A percentile compares a stretch with the other conserved stretches of the same genome.
These are phyloP conservation scores for Petaurus breviceps DNA, from an alignment of 2,113 vertebrate species.

Conservation along the genomic window DNA sequence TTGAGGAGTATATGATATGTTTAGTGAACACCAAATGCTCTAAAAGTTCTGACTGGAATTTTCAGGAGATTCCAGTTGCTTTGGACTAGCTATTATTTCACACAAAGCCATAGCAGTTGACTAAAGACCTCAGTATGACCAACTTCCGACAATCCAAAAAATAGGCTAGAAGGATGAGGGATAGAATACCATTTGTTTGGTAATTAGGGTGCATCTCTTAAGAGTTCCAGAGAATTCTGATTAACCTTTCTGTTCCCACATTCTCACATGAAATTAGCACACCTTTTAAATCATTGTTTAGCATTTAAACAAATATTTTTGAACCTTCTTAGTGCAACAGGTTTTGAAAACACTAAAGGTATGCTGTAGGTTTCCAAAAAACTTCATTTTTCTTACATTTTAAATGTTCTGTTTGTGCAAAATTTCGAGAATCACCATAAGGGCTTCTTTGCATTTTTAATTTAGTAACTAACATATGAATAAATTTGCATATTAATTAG, in stretches of 20 bases:
- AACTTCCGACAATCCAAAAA: conserved; percentile 64
- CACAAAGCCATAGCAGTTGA: neutral
- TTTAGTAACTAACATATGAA: conserved; percentile 99
- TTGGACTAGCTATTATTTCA: conserved; percentile 4
- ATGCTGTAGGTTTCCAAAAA: conserved; percentile 82
- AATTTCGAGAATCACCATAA: conserved; percentile 99
- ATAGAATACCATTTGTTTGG: conserved; percentile 78
- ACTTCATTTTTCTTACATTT: conserved; percentile 89
- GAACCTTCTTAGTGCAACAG: conserved; percentile 84
- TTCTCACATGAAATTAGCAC: conserved; percentile 75
- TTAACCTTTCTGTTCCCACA: conserved; percentile 81
- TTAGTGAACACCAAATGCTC: conserved; percentile 62
- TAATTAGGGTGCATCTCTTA: conserved; percentile 81
- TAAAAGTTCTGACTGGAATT: conserved; percentile 35
- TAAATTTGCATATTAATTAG: conserved; percentile 99
- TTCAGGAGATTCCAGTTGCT: conserved; percentile 24
- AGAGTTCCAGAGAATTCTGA: conserved; percentile 78
- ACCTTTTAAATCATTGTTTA: conserved; percentile 78
- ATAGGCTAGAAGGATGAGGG: conserved; percentile 66
- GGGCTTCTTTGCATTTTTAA: conserved; percentile 99
- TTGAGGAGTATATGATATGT: conserved; percentile 49
- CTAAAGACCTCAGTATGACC: conserved; percentile 51
- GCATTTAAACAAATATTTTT: conserved; percentile 81
- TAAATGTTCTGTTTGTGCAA: conserved; percentile 96
- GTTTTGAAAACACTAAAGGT: conserved; percentile 83